These are phyloP conservation scores for Pangasianodon hypophthalmus DNA, from an alignment of 2,113 vertebrate species.

Conservation along the genomic window DNA sequence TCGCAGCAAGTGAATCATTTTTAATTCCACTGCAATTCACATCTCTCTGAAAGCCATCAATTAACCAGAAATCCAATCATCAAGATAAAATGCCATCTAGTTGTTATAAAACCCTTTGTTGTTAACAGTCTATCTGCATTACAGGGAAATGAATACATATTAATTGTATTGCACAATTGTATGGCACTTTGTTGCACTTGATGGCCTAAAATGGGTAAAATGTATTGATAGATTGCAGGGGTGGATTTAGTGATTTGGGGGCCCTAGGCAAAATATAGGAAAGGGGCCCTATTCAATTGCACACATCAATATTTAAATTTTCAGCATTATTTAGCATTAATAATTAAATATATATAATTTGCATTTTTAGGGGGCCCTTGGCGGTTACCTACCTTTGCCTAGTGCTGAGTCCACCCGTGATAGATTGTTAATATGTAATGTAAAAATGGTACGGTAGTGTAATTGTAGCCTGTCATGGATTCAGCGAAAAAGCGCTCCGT, in stretches of 20 bases:
- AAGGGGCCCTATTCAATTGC: no score
- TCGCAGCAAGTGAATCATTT: slow-evolving; percentile 27
- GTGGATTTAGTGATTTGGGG: no score
- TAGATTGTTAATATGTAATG: neutral
- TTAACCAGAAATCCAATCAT: slow-evolving; percentile 25
- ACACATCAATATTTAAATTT: no score
- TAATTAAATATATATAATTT: no score
- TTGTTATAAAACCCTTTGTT: slow-evolving; percentile 14
- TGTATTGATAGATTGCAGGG: neutral
- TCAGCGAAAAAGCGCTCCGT: neutral
- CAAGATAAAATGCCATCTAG: slow-evolving; percentile 7
- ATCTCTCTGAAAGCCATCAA: slow-evolving; percentile 8
- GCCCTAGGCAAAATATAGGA: no score
- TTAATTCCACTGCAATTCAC: slow-evolving; percentile 11
- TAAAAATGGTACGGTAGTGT: neutral
- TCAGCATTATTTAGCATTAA: no score
- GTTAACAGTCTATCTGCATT: neutral
- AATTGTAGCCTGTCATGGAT: neutral
- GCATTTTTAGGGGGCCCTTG: no score
- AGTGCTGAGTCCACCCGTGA: neutral
- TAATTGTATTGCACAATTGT: neutral
- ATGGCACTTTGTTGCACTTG: neutral
- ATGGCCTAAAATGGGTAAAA: neutral
- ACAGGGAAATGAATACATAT: neutral
- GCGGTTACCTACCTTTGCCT: no score